phyloP scores from a whole-genome alignment of 2,113 vertebrate species.

The Ceratotherium simum region DNA sequence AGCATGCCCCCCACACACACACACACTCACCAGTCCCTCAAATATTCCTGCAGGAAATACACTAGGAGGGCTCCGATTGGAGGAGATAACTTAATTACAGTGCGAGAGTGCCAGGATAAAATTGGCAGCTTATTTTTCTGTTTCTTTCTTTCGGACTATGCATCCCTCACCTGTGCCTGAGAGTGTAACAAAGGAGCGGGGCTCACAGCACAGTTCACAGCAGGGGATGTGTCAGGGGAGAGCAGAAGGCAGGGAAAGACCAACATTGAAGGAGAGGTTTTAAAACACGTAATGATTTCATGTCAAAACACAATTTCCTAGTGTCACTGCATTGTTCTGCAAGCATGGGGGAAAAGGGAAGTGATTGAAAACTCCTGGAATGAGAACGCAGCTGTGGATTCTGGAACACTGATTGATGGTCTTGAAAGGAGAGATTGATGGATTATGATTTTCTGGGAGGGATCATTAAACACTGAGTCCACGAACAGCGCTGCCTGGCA shows the following conservation, averaged over 20 bases:
- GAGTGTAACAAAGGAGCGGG: slow-evolving; percentile 10
- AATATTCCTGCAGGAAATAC: background rate
- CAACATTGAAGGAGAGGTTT: slow-evolving; percentile 84
- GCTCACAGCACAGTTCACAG: background rate
- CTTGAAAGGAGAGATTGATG: slow-evolving; percentile 84
- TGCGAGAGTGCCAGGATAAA: background rate
- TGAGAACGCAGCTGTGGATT: slow-evolving; percentile 69
- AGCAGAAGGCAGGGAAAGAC: slow-evolving; percentile 74
- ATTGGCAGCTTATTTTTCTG: background rate
- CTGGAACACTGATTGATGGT: slow-evolving; percentile 86
- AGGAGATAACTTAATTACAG: slow-evolving; percentile 53
- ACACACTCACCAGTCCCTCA: background rate
- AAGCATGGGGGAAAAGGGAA: slow-evolving; percentile 78
- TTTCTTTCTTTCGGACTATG: background rate
- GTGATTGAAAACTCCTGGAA: slow-evolving; percentile 86
- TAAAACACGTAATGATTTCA: slow-evolving; percentile 89
- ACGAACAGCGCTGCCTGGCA: slow-evolving; percentile 83
- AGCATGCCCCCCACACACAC: background rate
- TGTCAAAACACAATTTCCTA: slow-evolving; percentile 88
- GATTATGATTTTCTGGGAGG: slow-evolving; percentile 87
- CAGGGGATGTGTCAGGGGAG: slow-evolving; percentile 57
- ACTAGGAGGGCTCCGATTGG: background rate
- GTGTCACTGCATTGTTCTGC: slow-evolving; percentile 83
- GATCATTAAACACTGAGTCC: slow-evolving; percentile 86
- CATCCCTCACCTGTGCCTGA: slow-evolving; percentile 2